A percentile compares a stretch with the other conserved stretches of the same genome.
phyloP scores from a whole-genome alignment of 2,888 invertebrate genomes.

The Sminthurides aquaticus region DNA sequence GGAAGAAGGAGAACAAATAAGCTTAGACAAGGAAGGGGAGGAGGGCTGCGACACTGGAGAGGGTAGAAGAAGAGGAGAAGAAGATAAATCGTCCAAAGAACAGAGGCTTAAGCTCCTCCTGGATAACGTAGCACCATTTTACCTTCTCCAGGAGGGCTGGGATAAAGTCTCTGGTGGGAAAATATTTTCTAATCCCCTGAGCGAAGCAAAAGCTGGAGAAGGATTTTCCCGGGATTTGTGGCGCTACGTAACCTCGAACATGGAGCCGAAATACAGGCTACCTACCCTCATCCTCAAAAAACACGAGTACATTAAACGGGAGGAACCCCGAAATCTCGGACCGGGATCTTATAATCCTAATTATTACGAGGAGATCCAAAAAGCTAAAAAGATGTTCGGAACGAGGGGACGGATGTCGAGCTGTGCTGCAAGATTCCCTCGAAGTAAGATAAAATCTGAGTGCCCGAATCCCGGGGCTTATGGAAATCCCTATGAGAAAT shows the following conservation, averaged over 20 bases:
- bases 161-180: background rate
- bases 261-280: constrained; percentile 22
- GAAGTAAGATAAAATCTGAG: background rate
- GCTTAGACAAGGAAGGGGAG: background rate
- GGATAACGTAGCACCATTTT: constrained; percentile 20
- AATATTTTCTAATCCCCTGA: background rate
- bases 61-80: too few relatives aligned
- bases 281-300: constrained; percentile 22
- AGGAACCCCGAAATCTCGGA: constrained; percentile 17
- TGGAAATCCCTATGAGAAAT: constrained; percentile 17
- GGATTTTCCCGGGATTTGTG: constrained; percentile 14
- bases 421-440: constrained; percentile 13
- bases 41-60: background rate
- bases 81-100: background rate
- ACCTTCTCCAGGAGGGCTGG: background rate
- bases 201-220: background rate
- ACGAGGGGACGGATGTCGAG: constrained; percentile 13
- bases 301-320: constrained; percentile 13
- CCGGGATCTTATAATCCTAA: constrained; percentile 21
- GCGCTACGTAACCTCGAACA: constrained; percentile 15
- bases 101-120: constrained; percentile 6
- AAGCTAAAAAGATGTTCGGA: background rate
- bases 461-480: constrained; percentile 20
- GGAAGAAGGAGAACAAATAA: background rate
- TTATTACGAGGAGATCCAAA: constrained; percentile 10